Evolutionary conservation across 1,140 invertebrate genomes (phyloP), one percentile per base, ranked within the genome.

Genomic region (Rhopalosiphum padi): DNA sequence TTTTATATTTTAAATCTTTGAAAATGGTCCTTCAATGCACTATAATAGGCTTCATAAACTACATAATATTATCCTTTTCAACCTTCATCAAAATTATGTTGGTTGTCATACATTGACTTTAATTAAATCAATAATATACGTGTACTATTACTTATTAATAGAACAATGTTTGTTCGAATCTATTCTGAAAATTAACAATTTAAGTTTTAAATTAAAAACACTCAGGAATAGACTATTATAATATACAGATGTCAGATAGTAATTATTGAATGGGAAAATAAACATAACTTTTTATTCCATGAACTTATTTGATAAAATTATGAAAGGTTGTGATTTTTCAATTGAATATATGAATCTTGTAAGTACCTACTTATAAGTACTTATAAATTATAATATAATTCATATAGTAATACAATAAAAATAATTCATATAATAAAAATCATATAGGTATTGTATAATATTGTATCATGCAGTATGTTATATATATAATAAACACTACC

Each of bases 1-100:
- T 85, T 43, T 77, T 77, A 77, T 77, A n/a, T 77, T 68, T n/a
- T 77, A 77, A n/a, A 77, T 77, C n/a, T n/a, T n/a, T 85, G 22
- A 85, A 85, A 85, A 37, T 43, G 22, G 37, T 30, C 23, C 37
- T 85, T 41, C 41, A 85, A 41, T 22, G 37, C 22, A 22, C 37
- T 85, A 22, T 23, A 41, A 41, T 85, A 25, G 37, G 11, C 83
- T 85, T 85, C 22, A 41, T 85, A 85, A 85, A 85, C 37, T 85
- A 43, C 22, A 41, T 85, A 43, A 41, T 85, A 43, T 85, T 85
- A 85, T 85, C 83, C 83, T 41, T 43, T 83, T 25, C 9, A 43
- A 41, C 37, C 3, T 85, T 25, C 83, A 85, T 43, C 23, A 25
- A 41, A 85, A 43, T 85, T 85, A 8, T 85, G 23, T 85, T 41